phyloP scores from a whole-genome alignment of 1,140 invertebrate species.

The Hycleus phaleratus region DNA sequence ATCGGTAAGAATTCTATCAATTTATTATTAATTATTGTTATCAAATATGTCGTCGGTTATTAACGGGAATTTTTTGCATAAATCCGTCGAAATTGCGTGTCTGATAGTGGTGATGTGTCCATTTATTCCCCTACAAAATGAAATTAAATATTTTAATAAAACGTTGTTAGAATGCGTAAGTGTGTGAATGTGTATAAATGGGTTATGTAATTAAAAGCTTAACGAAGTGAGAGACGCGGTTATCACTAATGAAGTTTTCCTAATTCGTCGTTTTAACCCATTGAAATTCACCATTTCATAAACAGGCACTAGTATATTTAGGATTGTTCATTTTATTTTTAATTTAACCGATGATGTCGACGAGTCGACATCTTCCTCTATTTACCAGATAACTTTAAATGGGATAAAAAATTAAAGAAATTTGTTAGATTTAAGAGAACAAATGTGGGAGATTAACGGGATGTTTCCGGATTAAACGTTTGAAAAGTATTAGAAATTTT shows the following conservation, averaged over 20 bases:
- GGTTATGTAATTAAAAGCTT: conserved; percentile 16
- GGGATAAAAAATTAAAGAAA: too few relatives aligned
- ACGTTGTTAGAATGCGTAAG: background rate
- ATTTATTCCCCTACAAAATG: conserved; percentile 8
- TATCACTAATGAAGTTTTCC: conserved; percentile 20
- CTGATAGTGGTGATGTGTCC: conserved; percentile 12
- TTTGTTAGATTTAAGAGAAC: too few relatives aligned
- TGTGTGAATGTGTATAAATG: conserved; percentile 2
- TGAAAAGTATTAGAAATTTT: too few relatives aligned
- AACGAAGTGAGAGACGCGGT: conserved; percentile 15
- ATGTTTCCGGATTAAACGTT: too few relatives aligned
- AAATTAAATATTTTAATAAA: conserved; percentile 23
- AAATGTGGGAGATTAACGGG: too few relatives aligned
- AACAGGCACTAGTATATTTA: background rate
- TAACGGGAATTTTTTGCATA: conserved; percentile 4
- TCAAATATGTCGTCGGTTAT: too few relatives aligned
- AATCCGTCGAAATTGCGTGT: conserved; percentile 7
- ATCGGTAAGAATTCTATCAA: too few relatives aligned
- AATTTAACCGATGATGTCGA: too few relatives aligned
- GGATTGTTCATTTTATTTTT: conserved; percentile 3
- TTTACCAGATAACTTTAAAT: too few relatives aligned
- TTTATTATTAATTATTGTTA: too few relatives aligned
- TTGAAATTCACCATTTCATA: conserved; percentile 8
- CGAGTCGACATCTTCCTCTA: too few relatives aligned
- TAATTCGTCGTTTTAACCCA: conserved; percentile 14